A percentile compares a stretch with the other conserved stretches of the same genome.
Conservation (phyloP, 2,888 invertebrate species). For the Asteroscopus sphinx region DNA sequence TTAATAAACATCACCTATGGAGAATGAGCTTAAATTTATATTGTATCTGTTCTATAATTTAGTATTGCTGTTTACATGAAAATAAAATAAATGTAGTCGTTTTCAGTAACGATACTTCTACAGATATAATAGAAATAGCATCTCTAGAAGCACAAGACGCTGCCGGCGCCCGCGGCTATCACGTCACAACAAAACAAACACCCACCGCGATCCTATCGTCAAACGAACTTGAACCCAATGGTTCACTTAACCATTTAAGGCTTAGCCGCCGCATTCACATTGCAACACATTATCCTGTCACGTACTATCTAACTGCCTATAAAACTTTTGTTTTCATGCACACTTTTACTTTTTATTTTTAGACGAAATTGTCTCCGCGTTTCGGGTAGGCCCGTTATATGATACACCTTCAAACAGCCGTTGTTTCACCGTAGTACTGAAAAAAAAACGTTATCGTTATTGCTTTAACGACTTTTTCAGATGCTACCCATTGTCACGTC, state of each 20-base stretch:
- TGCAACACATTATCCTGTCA: conserved; percentile 69
- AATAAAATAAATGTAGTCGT: conserved; percentile 19
- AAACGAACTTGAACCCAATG: conserved; percentile 78
- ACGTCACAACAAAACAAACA: conserved; percentile 83
- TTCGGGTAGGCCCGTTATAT: conserved; percentile 63
- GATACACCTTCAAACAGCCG: conserved; percentile 75
- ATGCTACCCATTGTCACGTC: conserved; percentile 68
- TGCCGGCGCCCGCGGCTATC: conserved; percentile 79
- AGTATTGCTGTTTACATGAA: conserved; percentile 6
- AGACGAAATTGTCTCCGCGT: conserved; percentile 55
- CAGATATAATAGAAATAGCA: conserved; percentile 43
- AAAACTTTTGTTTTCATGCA: conserved; percentile 66
- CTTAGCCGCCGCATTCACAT: conserved; percentile 61
- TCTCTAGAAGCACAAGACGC: conserved; percentile 52
- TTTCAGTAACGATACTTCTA: conserved; percentile 53
- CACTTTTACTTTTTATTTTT: conserved; percentile 65
- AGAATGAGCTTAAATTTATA: no score
- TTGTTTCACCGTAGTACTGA: conserved; percentile 55
- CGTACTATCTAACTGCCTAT: conserved; percentile 56
- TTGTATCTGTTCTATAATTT: not conserved
- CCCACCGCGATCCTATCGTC: conserved; percentile 69
- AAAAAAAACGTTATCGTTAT: conserved; percentile 62
- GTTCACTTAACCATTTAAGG: conserved; percentile 71
- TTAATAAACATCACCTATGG: no score
- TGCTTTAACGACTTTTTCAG: conserved; percentile 67